Conservation (phyloP, 2,797 vertebrate species). For the Rhyacichthys aspro region DNA sequence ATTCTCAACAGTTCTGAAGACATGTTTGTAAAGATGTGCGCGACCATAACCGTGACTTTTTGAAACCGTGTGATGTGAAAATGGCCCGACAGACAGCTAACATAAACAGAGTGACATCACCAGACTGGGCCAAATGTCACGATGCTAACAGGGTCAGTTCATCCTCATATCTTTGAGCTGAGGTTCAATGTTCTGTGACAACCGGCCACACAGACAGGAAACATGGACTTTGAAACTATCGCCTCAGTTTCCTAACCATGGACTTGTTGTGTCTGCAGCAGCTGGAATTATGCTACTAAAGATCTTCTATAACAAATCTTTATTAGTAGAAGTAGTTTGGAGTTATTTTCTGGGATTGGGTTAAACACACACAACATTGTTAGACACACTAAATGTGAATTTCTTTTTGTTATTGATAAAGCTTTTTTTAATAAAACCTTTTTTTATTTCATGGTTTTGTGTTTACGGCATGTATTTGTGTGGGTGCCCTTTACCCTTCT, state of each 20-base stretch:
- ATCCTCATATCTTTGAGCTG: constrained; percentile 32
- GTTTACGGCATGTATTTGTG: too few species aligned
- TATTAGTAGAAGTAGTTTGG: too few species aligned
- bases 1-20: neutral
- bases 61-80: too few species aligned
- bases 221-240: constrained; percentile 69
- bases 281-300: neutral
- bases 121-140: constrained; percentile 35
- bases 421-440: too few species aligned
- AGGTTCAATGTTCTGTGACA: constrained; percentile 44
- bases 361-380: too few species aligned
- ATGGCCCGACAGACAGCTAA: constrained; percentile 7
- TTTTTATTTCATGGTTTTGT: too few species aligned
- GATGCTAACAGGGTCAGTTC: constrained; percentile 27
- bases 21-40: neutral
- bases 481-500: constrained; percentile 10
- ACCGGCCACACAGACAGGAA: constrained; percentile 61
- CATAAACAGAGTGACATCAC: constrained; percentile 42
- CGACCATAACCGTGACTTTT: neutral
- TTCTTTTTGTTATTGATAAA: too few species aligned
- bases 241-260: constrained; percentile 25
- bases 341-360: too few species aligned
- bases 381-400: too few species aligned
- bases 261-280: neutral
- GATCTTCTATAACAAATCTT: too few species aligned